These are phyloP conservation scores for Cephalopachus bancanus DNA, from an alignment of 2,797 vertebrate genomes.

Conservation along the genomic window DNA sequence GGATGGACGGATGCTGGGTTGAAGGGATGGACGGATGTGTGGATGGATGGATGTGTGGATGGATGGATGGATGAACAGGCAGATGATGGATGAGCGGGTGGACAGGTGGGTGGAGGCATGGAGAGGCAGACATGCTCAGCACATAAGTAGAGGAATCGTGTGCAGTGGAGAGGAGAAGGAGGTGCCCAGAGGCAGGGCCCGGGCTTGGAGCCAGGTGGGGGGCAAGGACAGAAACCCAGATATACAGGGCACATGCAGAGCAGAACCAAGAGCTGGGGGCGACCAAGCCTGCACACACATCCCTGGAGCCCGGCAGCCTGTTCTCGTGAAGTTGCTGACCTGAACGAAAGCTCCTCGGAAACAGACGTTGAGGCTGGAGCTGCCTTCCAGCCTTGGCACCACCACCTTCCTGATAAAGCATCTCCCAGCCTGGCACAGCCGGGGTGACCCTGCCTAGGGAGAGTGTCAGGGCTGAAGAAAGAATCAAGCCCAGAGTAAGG, in stretches of 20 bases:
- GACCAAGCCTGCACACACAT: fast-evolving
- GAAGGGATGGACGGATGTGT: too few species aligned
- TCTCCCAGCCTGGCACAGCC: background rate
- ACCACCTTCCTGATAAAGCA: fast-evolving
- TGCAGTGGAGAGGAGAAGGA: background rate
- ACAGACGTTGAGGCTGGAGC: background rate
- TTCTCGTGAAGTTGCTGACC: background rate
- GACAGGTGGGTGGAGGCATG: background rate
- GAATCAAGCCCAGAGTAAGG: background rate
- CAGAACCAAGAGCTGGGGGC: background rate
- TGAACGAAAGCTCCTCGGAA: background rate
- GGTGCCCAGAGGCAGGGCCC: background rate
- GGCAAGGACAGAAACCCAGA: background rate
- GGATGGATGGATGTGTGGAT: background rate
- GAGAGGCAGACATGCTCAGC: background rate
- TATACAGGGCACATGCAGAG: background rate
- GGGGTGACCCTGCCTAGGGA: background rate
- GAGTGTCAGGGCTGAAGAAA: background rate
- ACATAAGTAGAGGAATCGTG: background rate
- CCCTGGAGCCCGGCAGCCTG: background rate
- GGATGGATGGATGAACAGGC: too few species aligned
- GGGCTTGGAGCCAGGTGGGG: background rate
- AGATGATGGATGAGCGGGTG: too few species aligned
- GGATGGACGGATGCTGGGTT: background rate
- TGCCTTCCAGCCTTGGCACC: background rate